Conservation (phyloP, 2,797 vertebrate species). For the Mus minutoides region DNA sequence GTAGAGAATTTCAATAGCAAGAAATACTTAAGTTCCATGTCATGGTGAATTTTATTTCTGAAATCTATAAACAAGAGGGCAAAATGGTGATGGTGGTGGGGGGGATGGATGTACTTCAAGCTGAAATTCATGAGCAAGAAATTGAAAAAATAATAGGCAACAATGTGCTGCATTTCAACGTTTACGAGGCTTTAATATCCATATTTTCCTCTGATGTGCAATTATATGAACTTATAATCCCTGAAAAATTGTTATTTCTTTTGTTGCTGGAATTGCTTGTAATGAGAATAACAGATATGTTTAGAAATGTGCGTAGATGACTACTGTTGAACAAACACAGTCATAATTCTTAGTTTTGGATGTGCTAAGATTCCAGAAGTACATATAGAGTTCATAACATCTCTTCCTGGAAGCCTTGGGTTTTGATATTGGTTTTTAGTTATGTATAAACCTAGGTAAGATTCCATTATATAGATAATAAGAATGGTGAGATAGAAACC, state of each 20-base stretch:
- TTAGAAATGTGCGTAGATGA: constrained; percentile 63
- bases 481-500: not conserved
- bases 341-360: constrained; percentile 65
- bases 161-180: constrained; percentile 50
- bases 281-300: constrained; percentile 68
- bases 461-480: not conserved
- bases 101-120: constrained; percentile 10
- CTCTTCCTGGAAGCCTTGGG: constrained; percentile 24
- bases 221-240: constrained; percentile 71
- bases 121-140: constrained; percentile 67
- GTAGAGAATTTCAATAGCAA: constrained; percentile 49
- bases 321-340: constrained; percentile 64
- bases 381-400: constrained; percentile 29
- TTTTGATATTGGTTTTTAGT: constrained; percentile 18
- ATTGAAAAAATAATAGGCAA: constrained; percentile 63
- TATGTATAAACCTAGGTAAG: constrained; percentile 38
- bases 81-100: not conserved
- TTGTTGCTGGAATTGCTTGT: constrained; percentile 63
- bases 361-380: constrained; percentile 51
- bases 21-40: constrained; percentile 46
- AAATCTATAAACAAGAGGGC: constrained; percentile 61
- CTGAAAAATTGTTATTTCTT: constrained; percentile 73
- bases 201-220: constrained; percentile 65
- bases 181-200: constrained; percentile 60
- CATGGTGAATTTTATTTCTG: constrained; percentile 67